Evolutionary conservation across 2,113 vertebrate species (phyloP), one percentile per base, ranked within the genome.

Genomic region (Podiceps cristatus): DNA sequence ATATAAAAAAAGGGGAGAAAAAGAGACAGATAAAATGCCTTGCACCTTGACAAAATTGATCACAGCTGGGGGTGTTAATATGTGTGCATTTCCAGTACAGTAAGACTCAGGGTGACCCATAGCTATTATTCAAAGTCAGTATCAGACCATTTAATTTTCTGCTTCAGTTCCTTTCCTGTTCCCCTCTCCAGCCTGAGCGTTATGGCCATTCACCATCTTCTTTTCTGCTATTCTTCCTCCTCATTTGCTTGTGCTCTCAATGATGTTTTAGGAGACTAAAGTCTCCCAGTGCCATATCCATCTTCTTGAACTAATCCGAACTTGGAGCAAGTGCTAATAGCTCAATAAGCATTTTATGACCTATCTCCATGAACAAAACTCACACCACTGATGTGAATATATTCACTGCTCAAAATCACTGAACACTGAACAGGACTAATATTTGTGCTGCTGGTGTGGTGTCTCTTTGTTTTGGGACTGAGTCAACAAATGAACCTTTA

Each of bases 111-210:
- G 88, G 88, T 98, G 96, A 98, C 95, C 90, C 95, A 94, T 9
- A 87, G 88, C 93, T 97, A 97, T 98, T 98, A 98, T 97, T 98
- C 98, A 98, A 97, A 98, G 97, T 97, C 98, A 97, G 96, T 89
- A 97, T 98, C 96, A 97, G 94, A 93, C 97, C 97, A 96, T 98
- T 98, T 98, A 98, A 98, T 98, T 98, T 98, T 98, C 98, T 98
- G 98, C 98, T 98, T 98, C 97, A 98, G 71, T 98, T 98, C 96
- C 86, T 97, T 96, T 96, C 50, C 93, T 88, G 87, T 93, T 95
- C 94, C 90, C 97, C 97, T 96, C 88, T 88, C 85, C 77, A 96
- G 42, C 45, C 86, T 93, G 79, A 94, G 77, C 58, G 78, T 93
- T 97, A 96, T 62, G 95, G 88, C 58, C 91, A 93, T 92, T 96